These are phyloP conservation scores for Gymnarchus niloticus DNA, from an alignment of 2,113 vertebrate species.

Conservation along the genomic window DNA sequence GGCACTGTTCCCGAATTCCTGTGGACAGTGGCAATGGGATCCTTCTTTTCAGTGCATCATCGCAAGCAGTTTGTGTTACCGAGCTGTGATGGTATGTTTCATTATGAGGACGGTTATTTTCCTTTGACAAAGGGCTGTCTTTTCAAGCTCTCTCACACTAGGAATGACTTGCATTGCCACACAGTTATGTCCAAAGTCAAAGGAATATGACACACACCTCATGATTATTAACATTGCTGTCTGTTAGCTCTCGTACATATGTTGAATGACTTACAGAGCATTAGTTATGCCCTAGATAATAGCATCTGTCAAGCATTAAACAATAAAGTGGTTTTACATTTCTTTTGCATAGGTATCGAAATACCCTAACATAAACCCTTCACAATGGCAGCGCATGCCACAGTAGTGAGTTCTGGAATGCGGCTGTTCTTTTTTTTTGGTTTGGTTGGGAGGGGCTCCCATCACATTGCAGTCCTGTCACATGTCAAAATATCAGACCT, in stretches of 20 bases:
- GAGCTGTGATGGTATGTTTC: conserved; percentile 26
- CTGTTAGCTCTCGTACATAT: neutral
- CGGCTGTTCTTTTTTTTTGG: conserved; percentile 21
- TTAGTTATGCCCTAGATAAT: neutral
- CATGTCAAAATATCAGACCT: conserved; percentile 45
- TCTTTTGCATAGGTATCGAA: conserved; percentile 12
- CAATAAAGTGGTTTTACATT: neutral
- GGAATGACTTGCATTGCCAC: conserved; percentile 30
- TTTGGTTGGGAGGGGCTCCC: conserved; percentile 26
- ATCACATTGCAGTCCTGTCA: conserved; percentile 41
- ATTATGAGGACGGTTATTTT: neutral
- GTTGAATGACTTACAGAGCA: neutral
- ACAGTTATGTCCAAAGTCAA: conserved; percentile 36
- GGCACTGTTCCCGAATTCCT: neutral
- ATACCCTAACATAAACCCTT: conserved; percentile 42
- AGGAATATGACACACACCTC: conserved; percentile 5
- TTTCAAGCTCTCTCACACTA: conserved; percentile 32
- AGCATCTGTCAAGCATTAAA: neutral
- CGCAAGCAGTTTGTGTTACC: conserved; percentile 33
- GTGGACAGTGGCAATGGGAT: neutral
- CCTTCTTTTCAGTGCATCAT: conserved; percentile 35
- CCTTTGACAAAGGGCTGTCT: conserved; percentile 21
- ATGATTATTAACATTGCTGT: neutral
- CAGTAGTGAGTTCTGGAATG: conserved; percentile 48
- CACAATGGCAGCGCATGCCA: conserved; percentile 40